phyloP scores from a whole-genome alignment of 2,797 vertebrate species.

The Rhynchotus rufescens region DNA sequence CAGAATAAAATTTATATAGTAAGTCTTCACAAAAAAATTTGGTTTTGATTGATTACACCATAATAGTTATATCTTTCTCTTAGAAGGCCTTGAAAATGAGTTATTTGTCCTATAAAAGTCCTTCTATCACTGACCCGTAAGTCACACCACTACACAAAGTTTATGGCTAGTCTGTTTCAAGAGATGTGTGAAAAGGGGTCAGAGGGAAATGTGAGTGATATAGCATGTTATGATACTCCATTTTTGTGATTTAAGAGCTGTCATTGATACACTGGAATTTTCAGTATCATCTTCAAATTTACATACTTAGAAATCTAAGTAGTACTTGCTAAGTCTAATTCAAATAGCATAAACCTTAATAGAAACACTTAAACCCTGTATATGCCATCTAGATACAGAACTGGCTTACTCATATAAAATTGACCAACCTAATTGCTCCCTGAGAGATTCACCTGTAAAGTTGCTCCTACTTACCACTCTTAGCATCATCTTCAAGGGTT shows the following conservation, averaged over 20 bases:
- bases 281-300: background rate
- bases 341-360: background rate
- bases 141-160: background rate
- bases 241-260: background rate
- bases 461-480: conserved; percentile 25
- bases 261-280: background rate
- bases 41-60: background rate
- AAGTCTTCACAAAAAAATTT: background rate
- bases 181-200: background rate
- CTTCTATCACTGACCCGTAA: background rate
- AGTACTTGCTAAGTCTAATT: background rate
- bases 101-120: background rate
- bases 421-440: conserved; percentile 49
- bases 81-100: background rate
- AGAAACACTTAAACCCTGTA: background rate
- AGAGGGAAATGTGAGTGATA: background rate
- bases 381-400: background rate
- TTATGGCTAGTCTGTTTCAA: background rate
- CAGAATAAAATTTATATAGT: background rate
- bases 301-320: background rate
- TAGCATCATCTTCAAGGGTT: conserved; percentile 32
- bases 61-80: background rate
- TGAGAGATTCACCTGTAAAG: conserved; percentile 7
- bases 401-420: background rate
- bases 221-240: background rate